Evolutionary conservation across 2,888 invertebrate genomes (phyloP), one percentile per base, ranked within the genome.

Genomic region (Drosophila cognata): DNA sequence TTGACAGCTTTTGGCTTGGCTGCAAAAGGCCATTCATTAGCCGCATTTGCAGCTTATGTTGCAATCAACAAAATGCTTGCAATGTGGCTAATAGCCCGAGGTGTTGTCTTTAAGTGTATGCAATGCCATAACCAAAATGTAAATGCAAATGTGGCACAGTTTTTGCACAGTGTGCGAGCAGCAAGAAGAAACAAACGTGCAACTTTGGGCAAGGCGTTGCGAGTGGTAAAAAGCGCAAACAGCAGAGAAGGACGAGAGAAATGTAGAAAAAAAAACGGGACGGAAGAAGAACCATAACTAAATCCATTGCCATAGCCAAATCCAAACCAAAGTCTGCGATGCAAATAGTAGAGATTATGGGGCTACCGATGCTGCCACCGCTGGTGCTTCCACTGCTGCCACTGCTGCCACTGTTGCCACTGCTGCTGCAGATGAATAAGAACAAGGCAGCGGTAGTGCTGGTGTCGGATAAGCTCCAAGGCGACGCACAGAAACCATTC

Each of bases 281-380:
- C 59, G 57, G 67, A 90, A 88, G 89, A 86, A 86, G 90, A 88
- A 86, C 87, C 87, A 88, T 88, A 88, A 88, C 87, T 90, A 88
- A 88, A 88, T 88, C 87, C 87, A 86, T 87, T 78, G 89, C 87
- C 89, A 88, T 88, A 74, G 75, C 71, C 85, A 87, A 87, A 88
- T 88, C 90, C 90, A 73, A 90, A 83, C 90, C 90, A 88, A 88
- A 88, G 90, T 86, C 89, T 88, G 90, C 87, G 89, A 88, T 88
- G 87, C 87, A 90, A 88, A 88, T 88, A 90, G 87, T 88, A 88
- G 87, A 88, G 87, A 88, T 88, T 88, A 88, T 90, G 87, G 79
- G 73, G 59, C 74, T 74, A 56, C 75, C 56, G 51, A 60, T 59
- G 41, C 55, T 55, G 36, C 21, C 46, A 46, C 21, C 46, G 46